Conservation (phyloP, 2,113 vertebrate species). For the Cepphus grylle region DNA sequence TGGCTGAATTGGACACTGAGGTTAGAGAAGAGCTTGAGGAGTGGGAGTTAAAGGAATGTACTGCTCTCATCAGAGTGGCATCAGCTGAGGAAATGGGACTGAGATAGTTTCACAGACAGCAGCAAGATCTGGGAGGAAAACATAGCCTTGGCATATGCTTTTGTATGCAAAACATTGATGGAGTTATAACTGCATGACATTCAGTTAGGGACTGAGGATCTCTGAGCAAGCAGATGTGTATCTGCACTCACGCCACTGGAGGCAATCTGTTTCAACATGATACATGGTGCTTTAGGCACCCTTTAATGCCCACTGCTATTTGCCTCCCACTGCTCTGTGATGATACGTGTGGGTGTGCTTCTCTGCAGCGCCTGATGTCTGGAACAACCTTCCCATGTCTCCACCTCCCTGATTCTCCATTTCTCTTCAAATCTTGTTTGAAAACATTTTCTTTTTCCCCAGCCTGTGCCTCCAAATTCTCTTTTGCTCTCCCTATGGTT, state of each 20-base stretch:
- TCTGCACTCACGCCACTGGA: not conserved
- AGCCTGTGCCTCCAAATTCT: not conserved
- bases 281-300: not conserved
- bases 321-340: not conserved
- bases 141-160: not conserved
- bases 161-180: not conserved
- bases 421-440: not conserved
- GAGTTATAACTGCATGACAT: accelerated
- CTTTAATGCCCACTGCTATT: not conserved
- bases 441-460: not conserved
- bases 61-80: not conserved
- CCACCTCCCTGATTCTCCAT: not conserved
- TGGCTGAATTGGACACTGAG: not conserved
- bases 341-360: not conserved
- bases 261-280: not conserved
- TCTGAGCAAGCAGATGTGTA: not conserved
- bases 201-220: not conserved
- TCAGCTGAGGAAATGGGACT: not conserved
- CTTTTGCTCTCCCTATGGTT: not conserved
- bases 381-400: not conserved
- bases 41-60: not conserved
- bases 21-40: not conserved
- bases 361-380: not conserved
- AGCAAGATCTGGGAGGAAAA: not conserved
- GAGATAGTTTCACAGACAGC: not conserved